Base-by-base conservation (phyloP, 2,888 invertebrate genomes). In the Lamellibrachia columna region DNA sequence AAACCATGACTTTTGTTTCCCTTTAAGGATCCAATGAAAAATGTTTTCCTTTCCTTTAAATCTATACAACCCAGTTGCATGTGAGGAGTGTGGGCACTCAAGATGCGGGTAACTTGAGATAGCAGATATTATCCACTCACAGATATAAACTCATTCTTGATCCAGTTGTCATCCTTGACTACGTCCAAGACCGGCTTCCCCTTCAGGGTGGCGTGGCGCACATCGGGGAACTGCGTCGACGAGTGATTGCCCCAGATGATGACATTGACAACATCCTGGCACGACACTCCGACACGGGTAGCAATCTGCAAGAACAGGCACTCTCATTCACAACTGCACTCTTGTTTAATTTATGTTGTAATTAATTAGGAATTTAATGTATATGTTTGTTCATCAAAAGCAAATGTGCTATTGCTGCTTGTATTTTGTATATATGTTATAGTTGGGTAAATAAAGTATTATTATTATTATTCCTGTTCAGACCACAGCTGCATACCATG, bases 211-310 rank as follows among this genome's bases (percentile, higher is more conserved):
- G 97, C 97, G 94, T 97, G 96, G 55, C 97, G 97, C 0, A 98
- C 98, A 97, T 99, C 99, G 7, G 99, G 99, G 97, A 98, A 99
- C 97, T 99, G 99, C 9, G 99, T 99, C 7, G 99, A 98, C 0
- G 99, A 99, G 97, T 99, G 99, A 97, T 99, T 99, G 91, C 99
- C 99, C 99, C 99, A 99, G 96, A 99, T 99, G 94, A 99, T 98
- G 28, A 99, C 98, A 96, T 99, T 99, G 95, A 97, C 97, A 0
- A 99, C 98, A 95, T 98, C 97, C 93, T 97, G 97, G 60, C 93
- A 94, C 7, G 97, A 94, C 15, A 97, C 95, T n/a, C 97, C 97
- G 28, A 97, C 94, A 91, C 96, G 95, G 3, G 95, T 94, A 53
- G 97, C 97, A 95, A 97, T 96, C 97, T 97, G 94, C 91, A 94